phyloP scores from a whole-genome alignment of 1,140 invertebrate species.

The Brachionus rotundiformis region DNA sequence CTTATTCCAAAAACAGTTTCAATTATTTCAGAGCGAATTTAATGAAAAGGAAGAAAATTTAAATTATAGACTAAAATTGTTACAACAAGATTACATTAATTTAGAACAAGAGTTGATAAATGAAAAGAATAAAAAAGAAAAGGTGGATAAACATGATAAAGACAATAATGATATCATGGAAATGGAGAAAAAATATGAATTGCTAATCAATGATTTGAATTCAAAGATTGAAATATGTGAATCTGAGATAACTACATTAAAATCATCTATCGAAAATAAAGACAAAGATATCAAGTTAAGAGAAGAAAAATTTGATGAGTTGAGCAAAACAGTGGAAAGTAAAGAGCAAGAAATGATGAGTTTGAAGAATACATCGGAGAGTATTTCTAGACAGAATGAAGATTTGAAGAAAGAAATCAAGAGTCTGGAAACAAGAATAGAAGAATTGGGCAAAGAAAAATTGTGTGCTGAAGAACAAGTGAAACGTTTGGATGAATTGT shows the following conservation, averaged over 20 bases:
- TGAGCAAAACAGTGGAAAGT: not conserved
- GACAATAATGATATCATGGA: not conserved
- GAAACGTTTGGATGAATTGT: not conserved
- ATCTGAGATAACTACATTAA: not conserved
- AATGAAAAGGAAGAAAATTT: slow-evolving; percentile 43
- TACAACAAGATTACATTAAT: slow-evolving; percentile 24
- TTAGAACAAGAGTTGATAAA: slow-evolving; percentile 28
- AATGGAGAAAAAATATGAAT: not conserved
- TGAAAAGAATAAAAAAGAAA: slow-evolving; percentile 9
- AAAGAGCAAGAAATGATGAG: not conserved
- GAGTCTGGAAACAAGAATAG: not conserved
- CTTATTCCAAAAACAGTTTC: slow-evolving; percentile 49
- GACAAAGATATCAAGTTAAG: not conserved
- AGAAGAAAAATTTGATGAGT: not conserved
- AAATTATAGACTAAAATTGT: not conserved
- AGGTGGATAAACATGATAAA: not conserved
- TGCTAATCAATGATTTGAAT: not conserved
- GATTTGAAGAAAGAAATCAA: not conserved
- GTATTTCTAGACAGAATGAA: not conserved
- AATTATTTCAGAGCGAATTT: slow-evolving; percentile 19
- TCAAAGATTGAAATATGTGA: not conserved
- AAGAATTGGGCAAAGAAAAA: not conserved
- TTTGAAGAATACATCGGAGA: not conserved
- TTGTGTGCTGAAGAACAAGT: not conserved
- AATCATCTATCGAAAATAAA: not conserved